These are phyloP conservation scores for Blomia tropicalis DNA, from an alignment of 2,888 invertebrate species.

Conservation along the genomic window DNA sequence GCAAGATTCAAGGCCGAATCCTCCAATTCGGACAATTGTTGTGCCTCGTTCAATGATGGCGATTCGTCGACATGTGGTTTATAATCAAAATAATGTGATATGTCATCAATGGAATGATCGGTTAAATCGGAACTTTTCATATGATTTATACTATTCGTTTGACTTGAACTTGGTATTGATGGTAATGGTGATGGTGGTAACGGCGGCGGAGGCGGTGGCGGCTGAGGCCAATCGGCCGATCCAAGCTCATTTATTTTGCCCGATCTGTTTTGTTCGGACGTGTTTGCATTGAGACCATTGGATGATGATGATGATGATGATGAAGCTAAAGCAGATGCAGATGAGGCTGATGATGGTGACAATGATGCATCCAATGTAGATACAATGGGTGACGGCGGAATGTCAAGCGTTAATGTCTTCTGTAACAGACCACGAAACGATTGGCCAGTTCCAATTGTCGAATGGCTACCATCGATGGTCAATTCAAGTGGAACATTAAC, in stretches of 20 bases:
- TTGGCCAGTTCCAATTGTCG: background rate
- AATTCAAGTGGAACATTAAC: background rate
- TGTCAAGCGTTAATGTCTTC: too few relatives aligned
- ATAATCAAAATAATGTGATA: slow-evolving; percentile 36
- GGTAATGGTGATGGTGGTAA: background rate
- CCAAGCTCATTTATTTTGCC: too few relatives aligned
- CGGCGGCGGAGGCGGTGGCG: background rate
- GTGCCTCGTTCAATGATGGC: slow-evolving; percentile 49
- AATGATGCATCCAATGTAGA: too few relatives aligned
- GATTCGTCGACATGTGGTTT: slow-evolving; percentile 48
- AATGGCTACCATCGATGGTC: slow-evolving; percentile 2
- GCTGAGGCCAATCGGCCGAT: background rate
- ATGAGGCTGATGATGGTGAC: background rate
- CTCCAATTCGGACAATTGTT: slow-evolving; percentile 27
- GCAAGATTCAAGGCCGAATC: slow-evolving; percentile 56
- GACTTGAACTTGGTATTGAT: background rate
- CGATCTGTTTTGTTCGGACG: too few relatives aligned
- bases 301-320: background rate
- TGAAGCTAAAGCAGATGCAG: background rate
- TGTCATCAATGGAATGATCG: background rate
- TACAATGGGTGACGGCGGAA: too few relatives aligned
- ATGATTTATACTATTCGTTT: background rate
- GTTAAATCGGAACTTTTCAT: too few relatives aligned
- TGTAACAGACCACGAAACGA: background rate
- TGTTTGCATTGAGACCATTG: background rate